Conservation (phyloP, 2,888 invertebrate species). For the Heteromyza rotundicornis region DNA sequence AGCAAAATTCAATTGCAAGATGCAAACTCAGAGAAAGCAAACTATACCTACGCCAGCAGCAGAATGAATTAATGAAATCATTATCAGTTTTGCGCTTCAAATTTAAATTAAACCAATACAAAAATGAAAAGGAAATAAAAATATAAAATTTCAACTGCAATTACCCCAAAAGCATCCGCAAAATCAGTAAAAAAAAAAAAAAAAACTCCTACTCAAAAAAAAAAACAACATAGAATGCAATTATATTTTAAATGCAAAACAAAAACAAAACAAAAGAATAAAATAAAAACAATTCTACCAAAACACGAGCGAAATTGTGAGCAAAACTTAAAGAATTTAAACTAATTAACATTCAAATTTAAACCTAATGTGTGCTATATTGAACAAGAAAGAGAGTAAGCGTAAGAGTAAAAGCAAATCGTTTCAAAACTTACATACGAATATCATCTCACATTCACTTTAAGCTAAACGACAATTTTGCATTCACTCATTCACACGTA, state of each 20-base stretch:
- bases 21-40: too few relatives aligned
- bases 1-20: too few relatives aligned
- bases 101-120: not conserved
- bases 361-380: constrained; percentile 11
- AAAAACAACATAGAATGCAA: not conserved
- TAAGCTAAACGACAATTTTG: too few relatives aligned
- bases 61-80: too few relatives aligned
- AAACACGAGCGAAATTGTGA: constrained; percentile 16
- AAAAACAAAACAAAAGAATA: constrained; percentile 3
- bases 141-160: not conserved
- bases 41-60: too few relatives aligned
- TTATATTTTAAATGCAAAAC: not conserved
- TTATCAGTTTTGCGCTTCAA: too few relatives aligned
- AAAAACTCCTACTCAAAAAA: not conserved
- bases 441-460: not conserved
- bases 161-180: not conserved
- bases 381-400: not conserved
- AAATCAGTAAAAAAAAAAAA: not conserved
- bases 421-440: not conserved
- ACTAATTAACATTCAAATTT: constrained; percentile 27
- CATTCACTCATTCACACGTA: not conserved
- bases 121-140: not conserved
- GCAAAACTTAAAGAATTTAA: constrained; percentile 15
- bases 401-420: not conserved
- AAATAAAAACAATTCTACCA: constrained; percentile 19